Conservation (phyloP, 2,888 invertebrate species). For the Cantharis rufa region DNA sequence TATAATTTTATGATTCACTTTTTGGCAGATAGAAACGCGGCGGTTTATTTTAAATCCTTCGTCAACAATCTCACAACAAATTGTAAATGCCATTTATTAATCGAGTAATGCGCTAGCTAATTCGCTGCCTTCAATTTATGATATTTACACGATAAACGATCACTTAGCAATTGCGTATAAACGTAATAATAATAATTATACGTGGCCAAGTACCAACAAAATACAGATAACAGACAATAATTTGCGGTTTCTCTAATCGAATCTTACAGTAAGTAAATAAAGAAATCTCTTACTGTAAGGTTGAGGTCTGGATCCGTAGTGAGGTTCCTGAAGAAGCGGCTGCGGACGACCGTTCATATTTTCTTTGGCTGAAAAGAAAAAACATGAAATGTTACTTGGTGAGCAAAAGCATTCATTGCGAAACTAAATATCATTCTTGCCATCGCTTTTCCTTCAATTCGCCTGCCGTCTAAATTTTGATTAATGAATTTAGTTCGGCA, state of each 20-base stretch:
- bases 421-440: background rate
- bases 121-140: background rate
- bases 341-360: conserved; percentile 67
- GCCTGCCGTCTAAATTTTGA: background rate
- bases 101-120: background rate
- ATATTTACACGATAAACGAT: background rate
- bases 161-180: background rate
- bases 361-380: conserved; percentile 55
- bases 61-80: background rate
- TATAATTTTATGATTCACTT: conserved; percentile 6
- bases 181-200: background rate
- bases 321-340: conserved; percentile 85
- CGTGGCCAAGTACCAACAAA: too few relatives aligned
- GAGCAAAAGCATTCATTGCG: background rate
- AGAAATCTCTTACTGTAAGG: conserved; percentile 78
- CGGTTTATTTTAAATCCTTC: conserved; percentile 8
- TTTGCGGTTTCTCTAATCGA: too few relatives aligned
- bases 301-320: conserved; percentile 85
- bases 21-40: conserved; percentile 1
- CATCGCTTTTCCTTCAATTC: background rate
- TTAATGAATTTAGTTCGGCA: background rate
- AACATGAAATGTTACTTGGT: background rate
- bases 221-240: too few relatives aligned
- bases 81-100: background rate
- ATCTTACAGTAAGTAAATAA: background rate